Evolutionary conservation across 2,113 vertebrate genomes (phyloP).

Genomic region (Emydocephalus ijimae): DNA sequence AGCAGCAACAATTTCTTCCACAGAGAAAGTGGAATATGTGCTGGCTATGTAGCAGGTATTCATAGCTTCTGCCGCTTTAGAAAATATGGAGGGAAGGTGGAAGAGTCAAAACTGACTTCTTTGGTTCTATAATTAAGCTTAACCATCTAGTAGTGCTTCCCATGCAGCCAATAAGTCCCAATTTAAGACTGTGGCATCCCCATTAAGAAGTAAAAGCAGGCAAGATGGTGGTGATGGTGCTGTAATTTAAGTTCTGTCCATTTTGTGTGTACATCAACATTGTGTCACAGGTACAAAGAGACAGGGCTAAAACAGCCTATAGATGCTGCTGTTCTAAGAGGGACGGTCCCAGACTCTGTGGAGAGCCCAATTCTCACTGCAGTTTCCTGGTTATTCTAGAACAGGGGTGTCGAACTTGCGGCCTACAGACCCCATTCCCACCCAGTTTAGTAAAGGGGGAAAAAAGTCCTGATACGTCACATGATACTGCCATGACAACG

Average conservation of each 20-base stretch:
- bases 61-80: constrained; percentile 77
- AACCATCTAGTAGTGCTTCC: not conserved
- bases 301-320: not conserved
- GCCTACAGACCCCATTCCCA: too few species aligned
- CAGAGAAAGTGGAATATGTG: constrained; percentile 81
- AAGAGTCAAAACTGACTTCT: not conserved
- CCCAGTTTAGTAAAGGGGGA: too few species aligned
- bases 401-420: too few species aligned
- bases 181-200: not conserved
- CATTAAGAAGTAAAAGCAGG: not conserved
- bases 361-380: not conserved
- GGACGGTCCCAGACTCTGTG: not conserved
- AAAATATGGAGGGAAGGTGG: not conserved
- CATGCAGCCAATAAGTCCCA: not conserved
- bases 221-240: not conserved
- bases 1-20: constrained; percentile 82
- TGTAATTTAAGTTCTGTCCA: not conserved
- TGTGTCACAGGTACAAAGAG: not conserved
- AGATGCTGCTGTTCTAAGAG: not conserved
- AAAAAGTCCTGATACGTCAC: too few species aligned
- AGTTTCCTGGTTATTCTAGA: not conserved
- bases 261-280: not conserved
- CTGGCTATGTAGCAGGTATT: constrained; percentile 86
- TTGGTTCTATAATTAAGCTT: not conserved
- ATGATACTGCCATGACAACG: too few species aligned